Evolutionary conservation across 1,140 invertebrate species (phyloP), one percentile per base, ranked within the genome.

Genomic region (Stenopsyche tienmushanensis): DNA sequence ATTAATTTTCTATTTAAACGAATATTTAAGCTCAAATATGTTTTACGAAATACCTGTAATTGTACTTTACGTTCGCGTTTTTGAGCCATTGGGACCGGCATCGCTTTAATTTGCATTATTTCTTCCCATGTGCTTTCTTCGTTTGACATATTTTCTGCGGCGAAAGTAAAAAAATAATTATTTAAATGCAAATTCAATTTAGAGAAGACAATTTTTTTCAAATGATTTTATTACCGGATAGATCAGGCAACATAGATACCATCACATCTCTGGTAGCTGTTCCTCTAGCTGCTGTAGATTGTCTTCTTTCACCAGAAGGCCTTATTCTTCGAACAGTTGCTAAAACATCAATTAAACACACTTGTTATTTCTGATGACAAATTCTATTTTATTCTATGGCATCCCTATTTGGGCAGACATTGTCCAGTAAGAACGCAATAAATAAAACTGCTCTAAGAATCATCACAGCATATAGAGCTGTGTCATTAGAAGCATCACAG

Each of bases 41-140:
- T n/a, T n/a, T n/a, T n/a, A n/a, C n/a, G 21, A 57, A 24, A n/a
- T 80, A 91, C 89, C 83, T 90, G 86, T 71, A 93, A 77, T 72
- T 90, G 87, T 5, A 85, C 83, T 77, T 92, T 92, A 54, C 90
- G 77, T 72, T 91, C 88, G 67, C 86, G 83, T 73, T 93, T 93
- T 74, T 91, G 88, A 8, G 84, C 79, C 90, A 93, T 92, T 9
- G 86, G 86, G 9, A 92, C 84, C 1, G 91, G 90, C 85, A 91
- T 87, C 0, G 88, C 84, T 74, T 92, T 92, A 25, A 93, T 91
- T 72, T 89, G 86, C 86, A 90, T 90, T 34, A 93, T 90, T 79
- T 92, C 90, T 72, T 92, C 88, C 90, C 90, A 92, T 7, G 89
- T 90, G 8, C 88, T 83, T 74, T 91, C 88, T 76, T 93, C 91